Evolutionary conservation across 2,888 invertebrate genomes (phyloP).

Genomic region (Macrosiphum euphorbiae): DNA sequence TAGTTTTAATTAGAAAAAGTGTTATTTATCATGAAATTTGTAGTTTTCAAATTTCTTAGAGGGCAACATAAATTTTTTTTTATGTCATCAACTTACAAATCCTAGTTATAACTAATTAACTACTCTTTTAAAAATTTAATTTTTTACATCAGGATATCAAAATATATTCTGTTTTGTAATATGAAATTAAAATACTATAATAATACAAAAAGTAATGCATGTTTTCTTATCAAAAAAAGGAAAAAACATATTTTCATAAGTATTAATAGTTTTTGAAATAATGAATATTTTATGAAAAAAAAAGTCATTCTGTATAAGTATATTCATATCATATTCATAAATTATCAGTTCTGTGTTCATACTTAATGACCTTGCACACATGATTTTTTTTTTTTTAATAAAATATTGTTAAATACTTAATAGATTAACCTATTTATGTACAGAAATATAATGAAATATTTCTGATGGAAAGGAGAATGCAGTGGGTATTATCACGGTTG

Average conservation of each 20-base stretch:
- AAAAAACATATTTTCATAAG: not conserved
- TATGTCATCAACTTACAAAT: not conserved
- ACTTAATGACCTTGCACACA: not conserved
- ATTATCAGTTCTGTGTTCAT: not conserved
- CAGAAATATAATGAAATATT: not conserved
- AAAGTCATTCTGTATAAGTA: not conserved
- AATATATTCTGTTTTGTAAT: not conserved
- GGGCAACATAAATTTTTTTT: too few relatives aligned
- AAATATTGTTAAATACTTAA: not conserved
- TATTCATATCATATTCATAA: not conserved
- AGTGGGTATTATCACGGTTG: not conserved
- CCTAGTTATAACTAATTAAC: not conserved
- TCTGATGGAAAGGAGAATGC: not conserved
- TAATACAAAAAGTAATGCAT: not conserved
- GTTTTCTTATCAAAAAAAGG: too few relatives aligned
- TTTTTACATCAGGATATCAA: not conserved
- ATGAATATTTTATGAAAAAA: not conserved
- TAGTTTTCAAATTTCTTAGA: not conserved
- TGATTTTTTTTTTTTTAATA: not conserved
- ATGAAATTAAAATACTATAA: not conserved
- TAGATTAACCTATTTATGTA: not conserved
- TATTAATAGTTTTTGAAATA: not conserved
- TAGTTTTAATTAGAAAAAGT: too few relatives aligned
- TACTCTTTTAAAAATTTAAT: not conserved
- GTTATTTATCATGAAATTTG: not conserved